Conservation (phyloP, 2,888 invertebrate species). For the Taphrorychus bicolor region DNA sequence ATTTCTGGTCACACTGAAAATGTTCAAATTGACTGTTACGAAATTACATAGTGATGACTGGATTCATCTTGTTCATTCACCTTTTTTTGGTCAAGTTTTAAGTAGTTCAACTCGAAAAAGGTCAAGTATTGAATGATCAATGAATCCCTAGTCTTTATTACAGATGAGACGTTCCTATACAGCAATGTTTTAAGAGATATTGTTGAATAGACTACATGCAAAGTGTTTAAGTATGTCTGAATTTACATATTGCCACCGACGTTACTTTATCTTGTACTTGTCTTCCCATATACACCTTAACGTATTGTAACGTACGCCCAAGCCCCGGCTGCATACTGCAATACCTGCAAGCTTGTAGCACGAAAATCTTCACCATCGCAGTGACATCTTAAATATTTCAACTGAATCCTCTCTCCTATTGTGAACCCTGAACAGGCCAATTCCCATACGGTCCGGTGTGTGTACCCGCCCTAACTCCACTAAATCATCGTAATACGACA, state of each 20-base stretch:
- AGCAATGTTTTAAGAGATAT: too few relatives aligned
- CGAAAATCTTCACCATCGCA: not conserved
- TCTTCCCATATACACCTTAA: not conserved
- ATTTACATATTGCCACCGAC: conserved; percentile 7
- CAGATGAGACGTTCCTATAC: too few relatives aligned
- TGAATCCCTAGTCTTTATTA: too few relatives aligned
- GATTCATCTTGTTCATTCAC: too few relatives aligned
- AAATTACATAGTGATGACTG: too few relatives aligned
- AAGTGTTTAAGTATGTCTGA: too few relatives aligned
- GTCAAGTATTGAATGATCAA: too few relatives aligned
- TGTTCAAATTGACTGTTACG: too few relatives aligned
- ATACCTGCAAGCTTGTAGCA: not conserved
- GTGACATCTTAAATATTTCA: conserved; percentile 21
- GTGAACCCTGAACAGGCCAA: conserved; percentile 18
- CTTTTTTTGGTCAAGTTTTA: too few relatives aligned
- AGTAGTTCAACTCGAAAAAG: too few relatives aligned
- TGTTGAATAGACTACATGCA: too few relatives aligned
- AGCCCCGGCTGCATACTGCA: not conserved
- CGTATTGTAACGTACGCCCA: conserved; percentile 2
- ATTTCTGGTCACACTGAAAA: too few relatives aligned
- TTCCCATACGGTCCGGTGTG: conserved; percentile 34
- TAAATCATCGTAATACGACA: conserved; percentile 41
- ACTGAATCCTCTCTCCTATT: conserved; percentile 28
- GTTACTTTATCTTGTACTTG: not conserved
- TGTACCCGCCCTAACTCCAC: conserved; percentile 33